A percentile compares a stretch with the other conserved stretches of the same genome.
These are phyloP conservation scores for Falco punctatus DNA, from an alignment of 2,113 vertebrate genomes.

Conservation along the genomic window DNA sequence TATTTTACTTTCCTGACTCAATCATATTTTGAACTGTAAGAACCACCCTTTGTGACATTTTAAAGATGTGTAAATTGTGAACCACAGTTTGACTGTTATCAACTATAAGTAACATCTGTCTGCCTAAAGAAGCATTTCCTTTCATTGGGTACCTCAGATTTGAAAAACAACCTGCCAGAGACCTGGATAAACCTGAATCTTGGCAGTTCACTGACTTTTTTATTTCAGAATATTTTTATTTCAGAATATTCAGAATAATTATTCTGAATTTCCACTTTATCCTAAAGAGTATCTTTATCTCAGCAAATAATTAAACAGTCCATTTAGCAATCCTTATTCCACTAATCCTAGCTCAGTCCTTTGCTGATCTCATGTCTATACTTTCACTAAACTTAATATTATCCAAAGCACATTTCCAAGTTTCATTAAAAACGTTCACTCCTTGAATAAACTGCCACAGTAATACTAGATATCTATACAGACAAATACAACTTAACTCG, in stretches of 20 bases:
- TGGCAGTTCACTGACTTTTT: neutral
- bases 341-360: neutral
- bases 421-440: conserved; percentile 1
- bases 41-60: neutral
- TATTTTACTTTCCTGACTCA: neutral
- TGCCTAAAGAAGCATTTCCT: neutral
- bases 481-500: neutral
- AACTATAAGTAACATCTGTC: neutral
- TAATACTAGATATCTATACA: neutral
- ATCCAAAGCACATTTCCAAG: neutral
- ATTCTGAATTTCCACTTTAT: neutral
- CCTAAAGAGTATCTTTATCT: neutral
- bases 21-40: neutral
- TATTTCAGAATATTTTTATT: no score
- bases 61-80: neutral
- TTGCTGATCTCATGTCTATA: neutral
- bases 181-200: neutral
- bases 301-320: neutral
- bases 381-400: neutral
- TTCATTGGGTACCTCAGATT: neutral
- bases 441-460: neutral
- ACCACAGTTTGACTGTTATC: neutral
- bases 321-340: neutral
- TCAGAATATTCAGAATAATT: neutral
- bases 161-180: neutral